Base-by-base conservation (phyloP, 2,113 vertebrate genomes). In the Thermophis baileyi region DNA sequence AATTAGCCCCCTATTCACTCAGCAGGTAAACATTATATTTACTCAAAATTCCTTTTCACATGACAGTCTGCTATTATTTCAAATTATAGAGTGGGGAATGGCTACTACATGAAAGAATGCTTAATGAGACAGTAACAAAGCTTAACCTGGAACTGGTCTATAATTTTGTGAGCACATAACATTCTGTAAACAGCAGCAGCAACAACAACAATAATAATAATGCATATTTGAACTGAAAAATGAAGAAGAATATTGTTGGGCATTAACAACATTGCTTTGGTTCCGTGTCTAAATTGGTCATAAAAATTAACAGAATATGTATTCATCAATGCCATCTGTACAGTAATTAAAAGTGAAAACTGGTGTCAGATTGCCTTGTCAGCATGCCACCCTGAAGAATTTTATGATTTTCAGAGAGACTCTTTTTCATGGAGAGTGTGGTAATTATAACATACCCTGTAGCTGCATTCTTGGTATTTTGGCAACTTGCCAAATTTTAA, bases 291-390 rank as follows among this genome's bases (percentile, higher is more conserved):
- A 93, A 96, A 96, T 86, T 92, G 97, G 97, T 97, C 97, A 97
- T 96, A 97, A 97, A 97, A 97, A 97, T 98, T 97, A 98, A 96
- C 97, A 95, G 97, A 95, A 96, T 97, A 97, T 97, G 97, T 98
- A 97, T 97, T 97, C 96, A 18, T 98, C 97, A 96, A 11, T 91
- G 96, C 97, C 97, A 98, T 98, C 97, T 98, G 97, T 95, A 96
- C 93, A 95, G 97, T 98, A 98, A 98, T 98, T 98, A 98, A 97
- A 98, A 98, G 97, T 97, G 97, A 98, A 98, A 98, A 97, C 96
- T 96, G 96, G 96, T 97, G 96, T 97, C 96, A 95, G 94, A 95
- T 97, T 96, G 90, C 95, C 97, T 97, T 98, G 97, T 97, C 97
- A 97, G 95, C 88, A 7, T 97, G 98, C 96, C 96, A 96, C 96